Evolutionary conservation across 2,888 invertebrate genomes (phyloP), one percentile per base, ranked within the genome.

Genomic region (Aradus depressus): DNA sequence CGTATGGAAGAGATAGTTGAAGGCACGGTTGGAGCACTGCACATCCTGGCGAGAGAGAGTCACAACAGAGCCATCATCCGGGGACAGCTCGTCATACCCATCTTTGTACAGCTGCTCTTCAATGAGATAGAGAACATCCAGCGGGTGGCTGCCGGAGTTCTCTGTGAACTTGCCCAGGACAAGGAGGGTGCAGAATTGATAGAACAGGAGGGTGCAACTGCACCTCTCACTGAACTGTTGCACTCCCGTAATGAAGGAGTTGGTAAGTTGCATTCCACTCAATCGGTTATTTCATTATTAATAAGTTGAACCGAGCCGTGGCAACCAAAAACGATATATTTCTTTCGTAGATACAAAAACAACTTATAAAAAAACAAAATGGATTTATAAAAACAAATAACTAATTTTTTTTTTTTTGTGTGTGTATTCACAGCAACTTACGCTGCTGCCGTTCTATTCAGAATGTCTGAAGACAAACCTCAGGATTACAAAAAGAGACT

Each of bases 1-100:
- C 81, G 95, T 38, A 96, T 97, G 96, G 95, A 97, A 65, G 97
- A 98, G 71, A 95, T 98, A 58, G 92, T 98, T 14, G 98, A 98
- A 69, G 95, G 95, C 22, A 92, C 95, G 0, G 93, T 97, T 4
- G 97, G 96, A 1, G 97, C 97, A 14, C 75, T 98, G 55, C 97
- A 99, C 68, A 95, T 97, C 65, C 75, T 98, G 57, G 96, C 96
- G 1, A 74, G 93, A 47, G 97, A 98, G 71, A 80, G 85, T 18
- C 84, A 90, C 69, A 96, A 96, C 72, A 75, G 95, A 53, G 84
- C 87, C 53, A 84, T 93, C 56, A 93, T 97, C 61, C 79, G 93
- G 39, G 86, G 89, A 60, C 87, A 90, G 67, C 84, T 84, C 68
- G 91, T 95, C 59, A 87, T 96, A 63, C 92, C 93, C 55, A 89